Evolutionary conservation across 1,140 invertebrate genomes (phyloP).

Genomic region (Andricus grossulariae): DNA sequence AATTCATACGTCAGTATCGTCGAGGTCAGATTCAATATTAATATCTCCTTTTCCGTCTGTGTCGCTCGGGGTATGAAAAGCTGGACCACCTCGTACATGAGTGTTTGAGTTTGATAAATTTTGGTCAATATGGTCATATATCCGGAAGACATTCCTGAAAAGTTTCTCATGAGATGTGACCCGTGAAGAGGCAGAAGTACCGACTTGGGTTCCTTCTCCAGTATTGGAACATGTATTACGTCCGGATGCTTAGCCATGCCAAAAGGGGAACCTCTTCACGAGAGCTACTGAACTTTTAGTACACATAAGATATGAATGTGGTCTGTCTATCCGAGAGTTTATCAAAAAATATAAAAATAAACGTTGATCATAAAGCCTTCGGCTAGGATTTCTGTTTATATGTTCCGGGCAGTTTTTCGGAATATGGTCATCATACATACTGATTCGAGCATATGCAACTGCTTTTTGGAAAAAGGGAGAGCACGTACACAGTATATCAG

Average conservation of each 20-base stretch:
- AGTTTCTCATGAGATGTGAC: conserved; percentile 21
- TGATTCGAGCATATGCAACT: conserved; percentile 31
- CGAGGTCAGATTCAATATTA: conserved; percentile 38
- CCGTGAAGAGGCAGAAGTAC: background rate
- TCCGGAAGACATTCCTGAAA: conserved; percentile 32
- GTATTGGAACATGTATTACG: background rate
- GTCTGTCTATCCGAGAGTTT: conserved; percentile 35
- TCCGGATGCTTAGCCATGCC: background rate
- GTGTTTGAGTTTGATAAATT: conserved; percentile 43
- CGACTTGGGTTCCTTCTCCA: background rate
- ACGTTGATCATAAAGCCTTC: conserved; percentile 47
- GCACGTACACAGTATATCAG: no score
- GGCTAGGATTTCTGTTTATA: conserved; percentile 50
- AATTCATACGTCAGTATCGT: conserved; percentile 27
- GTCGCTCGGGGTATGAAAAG: conserved; percentile 35
- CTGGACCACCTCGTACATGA: conserved; percentile 39
- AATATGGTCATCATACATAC: conserved; percentile 28
- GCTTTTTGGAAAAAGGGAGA: conserved; percentile 12
- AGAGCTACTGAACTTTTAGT: conserved; percentile 34
- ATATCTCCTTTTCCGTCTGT: conserved; percentile 34
- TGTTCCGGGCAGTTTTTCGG: conserved; percentile 34
- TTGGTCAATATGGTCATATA: conserved; percentile 14
- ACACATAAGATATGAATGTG: conserved; percentile 22
- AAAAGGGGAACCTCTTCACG: background rate
- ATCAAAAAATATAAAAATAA: conserved; percentile 53